Evolutionary conservation across 2,888 invertebrate species (phyloP).

Genomic region (Sinelater perroti): DNA sequence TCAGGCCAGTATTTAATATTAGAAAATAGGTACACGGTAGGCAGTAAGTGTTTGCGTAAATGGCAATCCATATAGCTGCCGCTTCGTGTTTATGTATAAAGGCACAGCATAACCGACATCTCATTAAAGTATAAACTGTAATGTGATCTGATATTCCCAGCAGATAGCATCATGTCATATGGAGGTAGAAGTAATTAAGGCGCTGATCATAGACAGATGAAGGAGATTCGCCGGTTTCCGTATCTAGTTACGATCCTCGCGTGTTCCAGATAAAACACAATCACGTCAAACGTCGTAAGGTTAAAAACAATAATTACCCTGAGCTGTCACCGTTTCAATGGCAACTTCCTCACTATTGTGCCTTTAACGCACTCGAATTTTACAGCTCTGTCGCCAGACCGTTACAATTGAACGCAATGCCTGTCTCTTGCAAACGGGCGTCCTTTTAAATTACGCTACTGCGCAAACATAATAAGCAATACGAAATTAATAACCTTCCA

Average conservation of each 20-base stretch:
- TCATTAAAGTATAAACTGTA: constrained; percentile 52
- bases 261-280: constrained; percentile 37
- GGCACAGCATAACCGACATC: constrained; percentile 41
- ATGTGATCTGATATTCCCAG: constrained; percentile 50
- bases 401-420: too few relatives aligned
- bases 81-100: constrained; percentile 27
- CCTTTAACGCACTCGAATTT: constrained; percentile 3
- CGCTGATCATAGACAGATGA: constrained; percentile 42
- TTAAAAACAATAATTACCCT: constrained; percentile 22
- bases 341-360: constrained; percentile 21
- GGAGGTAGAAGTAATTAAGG: constrained; percentile 47
- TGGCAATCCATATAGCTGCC: constrained; percentile 19
- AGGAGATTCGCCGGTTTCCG: constrained; percentile 37
- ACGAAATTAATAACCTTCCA: too few relatives aligned
- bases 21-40: background rate
- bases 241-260: constrained; percentile 37
- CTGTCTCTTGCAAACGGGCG: too few relatives aligned
- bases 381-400: background rate
- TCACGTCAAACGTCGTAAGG: constrained; percentile 20
- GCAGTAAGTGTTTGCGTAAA: constrained; percentile 18
- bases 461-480: too few relatives aligned
- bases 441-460: too few relatives aligned
- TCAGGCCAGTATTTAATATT: constrained; percentile 10
- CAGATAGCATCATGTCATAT: constrained; percentile 48
- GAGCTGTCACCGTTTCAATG: constrained; percentile 2